phyloP scores from a whole-genome alignment of 2,797 vertebrate species.

The Lepilemur septentrionalis region DNA sequence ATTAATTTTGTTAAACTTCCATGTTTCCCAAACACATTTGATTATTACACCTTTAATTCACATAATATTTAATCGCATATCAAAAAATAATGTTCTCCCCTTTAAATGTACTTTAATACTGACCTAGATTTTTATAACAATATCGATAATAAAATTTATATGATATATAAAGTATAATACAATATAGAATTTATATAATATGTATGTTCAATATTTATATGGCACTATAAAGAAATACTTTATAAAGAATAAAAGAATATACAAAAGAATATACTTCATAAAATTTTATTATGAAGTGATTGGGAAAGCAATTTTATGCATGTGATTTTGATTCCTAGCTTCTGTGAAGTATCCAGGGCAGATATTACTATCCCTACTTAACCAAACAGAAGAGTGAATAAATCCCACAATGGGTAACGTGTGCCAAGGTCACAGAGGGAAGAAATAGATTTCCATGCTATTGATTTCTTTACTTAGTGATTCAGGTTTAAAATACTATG shows the following conservation, averaged over 20 bases:
- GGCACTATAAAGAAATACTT: not conserved
- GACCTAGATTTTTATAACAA: not conserved
- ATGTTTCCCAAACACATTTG: not conserved
- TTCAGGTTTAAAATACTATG: not conserved
- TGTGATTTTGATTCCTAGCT: conserved; percentile 2
- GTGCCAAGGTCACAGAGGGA: not conserved
- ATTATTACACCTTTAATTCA: not conserved
- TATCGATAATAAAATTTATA: not conserved
- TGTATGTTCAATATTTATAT: not conserved
- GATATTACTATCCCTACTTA: not conserved
- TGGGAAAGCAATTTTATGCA: not conserved
- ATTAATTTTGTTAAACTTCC: not conserved
- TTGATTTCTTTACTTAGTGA: not conserved
- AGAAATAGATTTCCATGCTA: not conserved
- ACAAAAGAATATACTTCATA: conserved; percentile 1
- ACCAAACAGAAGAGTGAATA: conserved; percentile 7
- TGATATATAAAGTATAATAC: not conserved
- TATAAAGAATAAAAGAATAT: too few species aligned
- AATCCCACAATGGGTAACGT: not conserved
- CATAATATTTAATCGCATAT: not conserved
- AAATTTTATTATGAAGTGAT: not conserved
- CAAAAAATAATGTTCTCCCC: conserved; percentile 17
- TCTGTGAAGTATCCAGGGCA: not conserved
- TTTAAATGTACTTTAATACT: conserved; percentile 12
- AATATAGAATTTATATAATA: conserved; percentile 1